Evolutionary conservation across 2,113 vertebrate genomes (phyloP).

Genomic region (Benitochromis conjunctus): DNA sequence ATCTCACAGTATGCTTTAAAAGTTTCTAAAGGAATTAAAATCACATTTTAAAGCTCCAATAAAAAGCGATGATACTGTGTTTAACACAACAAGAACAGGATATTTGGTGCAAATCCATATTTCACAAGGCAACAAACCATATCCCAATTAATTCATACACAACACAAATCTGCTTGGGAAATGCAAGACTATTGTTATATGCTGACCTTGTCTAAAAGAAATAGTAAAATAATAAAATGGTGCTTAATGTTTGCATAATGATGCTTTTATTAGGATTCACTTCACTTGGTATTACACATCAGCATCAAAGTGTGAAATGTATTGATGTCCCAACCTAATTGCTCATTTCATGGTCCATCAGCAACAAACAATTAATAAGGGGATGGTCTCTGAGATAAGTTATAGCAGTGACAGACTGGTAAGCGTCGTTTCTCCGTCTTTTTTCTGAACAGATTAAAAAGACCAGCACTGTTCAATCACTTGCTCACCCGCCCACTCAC

Average conservation of each 20-base stretch:
- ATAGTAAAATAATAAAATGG: background rate
- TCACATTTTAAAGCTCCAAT: background rate
- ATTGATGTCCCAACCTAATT: constrained; percentile 62
- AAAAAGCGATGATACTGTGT: background rate
- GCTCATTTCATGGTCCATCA: constrained; percentile 65
- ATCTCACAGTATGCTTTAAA: background rate
- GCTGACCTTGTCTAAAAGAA: background rate
- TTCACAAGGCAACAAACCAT: background rate
- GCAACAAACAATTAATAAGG: constrained; percentile 61
- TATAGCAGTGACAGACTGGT: constrained; percentile 26
- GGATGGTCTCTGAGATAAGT: constrained; percentile 39
- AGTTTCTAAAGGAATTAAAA: background rate
- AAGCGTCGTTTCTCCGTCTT: background rate
- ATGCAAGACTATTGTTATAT: background rate
- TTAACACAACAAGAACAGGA: background rate
- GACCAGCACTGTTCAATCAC: constrained; percentile 17
- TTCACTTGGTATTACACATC: constrained; percentile 33
- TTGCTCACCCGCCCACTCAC: background rate
- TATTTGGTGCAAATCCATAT: background rate
- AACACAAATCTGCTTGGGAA: background rate
- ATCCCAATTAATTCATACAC: background rate
- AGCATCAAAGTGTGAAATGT: constrained; percentile 60
- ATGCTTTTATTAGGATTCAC: background rate
- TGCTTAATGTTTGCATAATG: constrained; percentile 19
- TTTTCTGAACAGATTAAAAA: constrained; percentile 21